Base-by-base conservation (phyloP, 2,113 vertebrate genomes). In the Choloepus hoffmanni region DNA sequence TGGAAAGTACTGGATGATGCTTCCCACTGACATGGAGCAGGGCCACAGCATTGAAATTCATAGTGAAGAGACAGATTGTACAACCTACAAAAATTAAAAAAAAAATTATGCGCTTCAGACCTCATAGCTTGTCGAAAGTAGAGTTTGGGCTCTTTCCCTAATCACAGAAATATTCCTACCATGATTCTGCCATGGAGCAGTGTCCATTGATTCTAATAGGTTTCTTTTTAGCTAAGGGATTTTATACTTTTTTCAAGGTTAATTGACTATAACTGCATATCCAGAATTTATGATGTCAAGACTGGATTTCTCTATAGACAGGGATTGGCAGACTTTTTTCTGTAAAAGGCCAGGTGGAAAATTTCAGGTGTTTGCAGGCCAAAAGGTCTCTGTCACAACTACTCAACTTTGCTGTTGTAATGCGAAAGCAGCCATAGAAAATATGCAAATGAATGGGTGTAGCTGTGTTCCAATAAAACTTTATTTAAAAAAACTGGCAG, bases 1-100 rank as follows among this genome's bases (percentile, higher is more conserved):
- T 65, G 28, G 86, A 36, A 40, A 65, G 12, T 9, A 24, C 40
- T 3, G 5, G 30, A 9, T 1, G 15, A 12, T 26, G 43, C 58
- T 89, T 74, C 19, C 60, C 6, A 3, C 13, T 10, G 4, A 40
- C 0, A 0, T 0, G 0, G 55, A 67, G 24, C 26, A 28, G 30
- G 19, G 30, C 26, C 30, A 24, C 21, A n/a, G 24, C 55, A 21
- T 0, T 18, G 2, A 65, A 53, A 40, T 23, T 24, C 26, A 50
- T 14, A 36, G 19, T 24, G 33, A 92, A 63, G 62, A 89, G 30
- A 33, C 12, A 6, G 15, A 48, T 30, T 23, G 11, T 16, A 21
- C 33, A 48, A 15, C 30, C 6, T 30, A 15, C 21, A 15, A 43
- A 40, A 26, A 14, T 88, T 67, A 48, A 30, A 15, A 43, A 28